phyloP scores from a whole-genome alignment of 2,888 invertebrate genomes.

The Heliconius ismenius region DNA sequence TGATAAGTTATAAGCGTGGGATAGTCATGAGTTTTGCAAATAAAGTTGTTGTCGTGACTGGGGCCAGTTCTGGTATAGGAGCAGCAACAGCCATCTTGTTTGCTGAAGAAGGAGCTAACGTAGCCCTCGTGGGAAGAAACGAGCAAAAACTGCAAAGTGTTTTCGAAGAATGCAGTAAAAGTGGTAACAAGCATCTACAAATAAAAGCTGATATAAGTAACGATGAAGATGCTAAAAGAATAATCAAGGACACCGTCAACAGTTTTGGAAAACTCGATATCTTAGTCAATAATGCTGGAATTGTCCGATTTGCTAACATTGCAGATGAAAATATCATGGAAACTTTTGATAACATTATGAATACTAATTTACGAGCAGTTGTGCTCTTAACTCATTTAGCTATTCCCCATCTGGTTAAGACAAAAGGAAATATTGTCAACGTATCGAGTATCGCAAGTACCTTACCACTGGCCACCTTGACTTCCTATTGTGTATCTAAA shows the following conservation, averaged over 20 bases:
- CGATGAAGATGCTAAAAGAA: constrained; percentile 38
- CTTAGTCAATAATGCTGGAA: constrained; percentile 47
- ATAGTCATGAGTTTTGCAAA: constrained; percentile 45
- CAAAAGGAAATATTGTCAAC: constrained; percentile 56
- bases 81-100: constrained; percentile 51
- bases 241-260: constrained; percentile 42
- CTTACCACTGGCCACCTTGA: neutral
- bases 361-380: constrained; percentile 51
- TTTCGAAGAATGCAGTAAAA: constrained; percentile 43
- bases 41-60: constrained; percentile 55
- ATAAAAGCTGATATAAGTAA: constrained; percentile 41
- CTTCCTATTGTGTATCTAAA: constrained; percentile 86
- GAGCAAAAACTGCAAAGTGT: constrained; percentile 49
- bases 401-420: constrained; percentile 49
- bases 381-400: constrained; percentile 50
- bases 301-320: constrained; percentile 32
- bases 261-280: constrained; percentile 44
- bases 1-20: too few species aligned
- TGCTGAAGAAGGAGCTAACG: constrained; percentile 51
- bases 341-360: constrained; percentile 50
- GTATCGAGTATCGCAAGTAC: constrained; percentile 50
- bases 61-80: constrained; percentile 56
- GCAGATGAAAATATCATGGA: constrained; percentile 39
- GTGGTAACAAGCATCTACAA: constrained; percentile 46
- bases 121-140: constrained; percentile 54